Evolutionary conservation across 1,140 invertebrate genomes (phyloP).

Genomic region (Caenorhabditis briggsae): DNA sequence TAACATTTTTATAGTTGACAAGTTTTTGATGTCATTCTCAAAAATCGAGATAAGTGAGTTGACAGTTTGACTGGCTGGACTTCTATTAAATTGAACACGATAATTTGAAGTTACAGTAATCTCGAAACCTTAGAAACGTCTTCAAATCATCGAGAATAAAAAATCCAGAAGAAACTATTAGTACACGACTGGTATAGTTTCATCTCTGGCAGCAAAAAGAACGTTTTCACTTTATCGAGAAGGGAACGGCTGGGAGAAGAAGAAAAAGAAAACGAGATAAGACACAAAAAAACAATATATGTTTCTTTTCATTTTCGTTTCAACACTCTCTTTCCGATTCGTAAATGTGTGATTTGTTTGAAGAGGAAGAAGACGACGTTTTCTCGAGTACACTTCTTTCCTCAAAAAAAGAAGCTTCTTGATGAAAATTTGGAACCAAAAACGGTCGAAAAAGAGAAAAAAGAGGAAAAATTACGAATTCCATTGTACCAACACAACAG

Average conservation of each 20-base stretch:
- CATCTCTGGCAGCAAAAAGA: neutral
- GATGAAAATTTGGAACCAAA: conserved; percentile 32
- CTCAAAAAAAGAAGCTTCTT: neutral
- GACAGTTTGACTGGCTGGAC: too few species aligned
- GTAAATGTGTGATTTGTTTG: conserved; percentile 47
- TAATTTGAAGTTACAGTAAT: too few species aligned
- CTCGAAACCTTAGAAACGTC: too few species aligned
- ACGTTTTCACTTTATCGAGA: conserved; percentile 27
- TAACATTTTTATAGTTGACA: too few species aligned
- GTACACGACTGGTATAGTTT: neutral
- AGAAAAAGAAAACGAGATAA: neutral
- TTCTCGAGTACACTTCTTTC: conserved; percentile 7
- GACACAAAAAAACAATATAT: conserved; percentile 1
- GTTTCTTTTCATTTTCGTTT: conserved; percentile 28
- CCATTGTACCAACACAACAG: neutral
- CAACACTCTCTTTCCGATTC: neutral
- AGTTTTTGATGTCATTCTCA: too few species aligned
- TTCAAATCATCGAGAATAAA: too few species aligned
- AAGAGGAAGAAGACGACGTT: conserved; percentile 10
- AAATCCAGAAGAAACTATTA: neutral
- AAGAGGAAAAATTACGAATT: neutral
- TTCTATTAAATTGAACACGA: too few species aligned
- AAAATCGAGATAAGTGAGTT: too few species aligned
- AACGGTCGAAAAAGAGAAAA: neutral
- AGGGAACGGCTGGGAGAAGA: conserved; percentile 22